Conservation (phyloP, 2,888 invertebrate genomes). For the Aphodius sticticus region DNA sequence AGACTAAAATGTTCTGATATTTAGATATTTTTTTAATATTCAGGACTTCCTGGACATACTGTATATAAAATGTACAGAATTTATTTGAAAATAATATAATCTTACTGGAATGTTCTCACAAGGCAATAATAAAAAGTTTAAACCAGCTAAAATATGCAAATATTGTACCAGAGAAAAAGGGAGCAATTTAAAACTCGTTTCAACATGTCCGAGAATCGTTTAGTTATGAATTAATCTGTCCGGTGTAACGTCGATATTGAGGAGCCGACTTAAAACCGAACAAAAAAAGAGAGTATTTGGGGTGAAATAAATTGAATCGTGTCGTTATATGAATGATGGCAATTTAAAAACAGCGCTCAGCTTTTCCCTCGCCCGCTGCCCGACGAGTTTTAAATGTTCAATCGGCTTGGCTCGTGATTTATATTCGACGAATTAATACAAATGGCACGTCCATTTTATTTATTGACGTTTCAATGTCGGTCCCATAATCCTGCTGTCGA, state of each 20-base stretch:
- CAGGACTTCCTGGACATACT: too few species aligned
- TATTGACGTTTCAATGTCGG: not conserved
- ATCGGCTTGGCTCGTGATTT: not conserved
- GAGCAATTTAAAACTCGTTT: not conserved
- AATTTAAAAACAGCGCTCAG: not conserved
- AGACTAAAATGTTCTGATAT: too few species aligned
- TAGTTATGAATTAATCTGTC: not conserved
- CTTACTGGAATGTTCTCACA: too few species aligned
- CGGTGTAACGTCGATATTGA: not conserved
- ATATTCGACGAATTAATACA: slow-evolving; percentile 4
- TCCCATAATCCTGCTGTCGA: not conserved
- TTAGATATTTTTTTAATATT: too few species aligned
- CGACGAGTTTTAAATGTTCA: not conserved
- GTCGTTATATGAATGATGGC: not conserved
- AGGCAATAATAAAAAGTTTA: not conserved
- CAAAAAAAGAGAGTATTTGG: not conserved
- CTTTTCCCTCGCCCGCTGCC: not conserved
- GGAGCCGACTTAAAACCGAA: not conserved
- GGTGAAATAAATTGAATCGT: not conserved
- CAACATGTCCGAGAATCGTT: not conserved
- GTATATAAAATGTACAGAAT: too few species aligned
- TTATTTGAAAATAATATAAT: too few species aligned
- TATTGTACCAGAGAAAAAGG: not conserved
- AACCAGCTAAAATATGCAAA: not conserved
- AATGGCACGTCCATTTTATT: not conserved